phyloP scores from a whole-genome alignment of 2,888 invertebrate species.

The Troglohyphantes excavatus region DNA sequence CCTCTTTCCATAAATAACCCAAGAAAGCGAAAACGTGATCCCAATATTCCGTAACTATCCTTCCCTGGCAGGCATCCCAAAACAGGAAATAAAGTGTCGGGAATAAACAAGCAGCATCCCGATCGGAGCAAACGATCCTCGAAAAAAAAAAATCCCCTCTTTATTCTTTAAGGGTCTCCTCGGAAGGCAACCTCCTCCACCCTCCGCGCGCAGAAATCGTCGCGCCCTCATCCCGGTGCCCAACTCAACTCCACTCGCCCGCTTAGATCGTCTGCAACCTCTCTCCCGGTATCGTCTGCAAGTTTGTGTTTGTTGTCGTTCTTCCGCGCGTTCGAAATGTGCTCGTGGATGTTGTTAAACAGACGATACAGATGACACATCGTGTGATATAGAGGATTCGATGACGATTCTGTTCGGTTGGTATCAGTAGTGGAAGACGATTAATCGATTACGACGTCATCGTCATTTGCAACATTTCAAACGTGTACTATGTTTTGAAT shows the following conservation, averaged over 20 bases:
- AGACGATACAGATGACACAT: neutral
- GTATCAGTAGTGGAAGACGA: neutral
- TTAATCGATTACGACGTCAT: neutral
- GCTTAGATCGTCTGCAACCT: conserved; percentile 74
- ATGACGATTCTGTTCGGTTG: conserved; percentile 34
- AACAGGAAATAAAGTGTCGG: conserved; percentile 12
- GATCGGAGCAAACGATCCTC: conserved; percentile 16
- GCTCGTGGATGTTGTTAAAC: conserved; percentile 10
- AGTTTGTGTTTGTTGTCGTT: conserved; percentile 3
- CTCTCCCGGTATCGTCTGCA: conserved; percentile 20
- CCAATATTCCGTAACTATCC: conserved; percentile 30
- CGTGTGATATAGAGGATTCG: neutral
- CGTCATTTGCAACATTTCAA: neutral
- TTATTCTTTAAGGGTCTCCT: conserved; percentile 44
- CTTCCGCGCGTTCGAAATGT: conserved; percentile 5
- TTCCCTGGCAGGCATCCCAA: conserved; percentile 45
- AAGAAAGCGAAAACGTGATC: conserved; percentile 11
- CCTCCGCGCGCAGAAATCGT: conserved; percentile 71
- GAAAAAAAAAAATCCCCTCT: neutral
- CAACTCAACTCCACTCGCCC: conserved; percentile 60
- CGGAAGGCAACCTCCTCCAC: conserved; percentile 71
- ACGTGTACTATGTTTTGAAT: neutral
- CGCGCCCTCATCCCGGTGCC: conserved; percentile 64
- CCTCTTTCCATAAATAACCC: too few relatives aligned
- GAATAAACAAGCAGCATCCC: neutral